Conservation (phyloP, 2,113 vertebrate species). For the Heteronetta atricapilla region DNA sequence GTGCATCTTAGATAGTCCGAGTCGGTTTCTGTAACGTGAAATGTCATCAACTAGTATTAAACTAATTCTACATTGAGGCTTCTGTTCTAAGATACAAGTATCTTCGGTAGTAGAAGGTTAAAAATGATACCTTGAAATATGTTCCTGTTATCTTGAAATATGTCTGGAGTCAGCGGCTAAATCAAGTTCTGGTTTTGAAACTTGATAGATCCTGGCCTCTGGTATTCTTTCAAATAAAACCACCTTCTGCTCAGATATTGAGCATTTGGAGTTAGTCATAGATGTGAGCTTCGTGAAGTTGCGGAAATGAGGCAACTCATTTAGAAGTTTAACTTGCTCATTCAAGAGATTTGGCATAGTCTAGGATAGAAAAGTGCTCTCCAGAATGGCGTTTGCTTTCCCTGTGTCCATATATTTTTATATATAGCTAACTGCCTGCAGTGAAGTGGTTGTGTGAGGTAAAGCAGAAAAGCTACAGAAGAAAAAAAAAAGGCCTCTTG, state of each 20-base stretch:
- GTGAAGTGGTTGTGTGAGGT: neutral
- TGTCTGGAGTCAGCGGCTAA: conserved; percentile 52
- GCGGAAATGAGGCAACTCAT: neutral
- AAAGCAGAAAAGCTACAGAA: neutral
- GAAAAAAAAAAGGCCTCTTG: neutral
- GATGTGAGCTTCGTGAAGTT: conserved; percentile 37
- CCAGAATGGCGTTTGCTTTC: neutral
- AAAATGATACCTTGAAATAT: conserved; percentile 53
- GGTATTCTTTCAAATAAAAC: conserved; percentile 64
- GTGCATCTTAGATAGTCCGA: neutral
- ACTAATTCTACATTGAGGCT: neutral
- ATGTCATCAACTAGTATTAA: neutral
- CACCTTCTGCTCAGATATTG: conserved; percentile 35
- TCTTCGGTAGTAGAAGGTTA: conserved; percentile 29
- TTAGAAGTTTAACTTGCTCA: conserved; percentile 26
- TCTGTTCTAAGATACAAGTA: conserved; percentile 47
- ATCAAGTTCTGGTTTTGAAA: conserved; percentile 52
- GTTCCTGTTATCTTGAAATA: conserved; percentile 59
- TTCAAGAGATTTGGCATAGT: conserved; percentile 28
- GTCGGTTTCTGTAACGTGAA: neutral
- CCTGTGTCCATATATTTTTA: neutral
- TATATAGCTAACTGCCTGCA: neutral
- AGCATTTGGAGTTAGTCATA: conserved; percentile 53
- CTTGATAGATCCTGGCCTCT: conserved; percentile 42
- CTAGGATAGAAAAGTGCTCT: neutral